Conservation (phyloP, 2,888 invertebrate genomes). For the Girardia tigrina region DNA sequence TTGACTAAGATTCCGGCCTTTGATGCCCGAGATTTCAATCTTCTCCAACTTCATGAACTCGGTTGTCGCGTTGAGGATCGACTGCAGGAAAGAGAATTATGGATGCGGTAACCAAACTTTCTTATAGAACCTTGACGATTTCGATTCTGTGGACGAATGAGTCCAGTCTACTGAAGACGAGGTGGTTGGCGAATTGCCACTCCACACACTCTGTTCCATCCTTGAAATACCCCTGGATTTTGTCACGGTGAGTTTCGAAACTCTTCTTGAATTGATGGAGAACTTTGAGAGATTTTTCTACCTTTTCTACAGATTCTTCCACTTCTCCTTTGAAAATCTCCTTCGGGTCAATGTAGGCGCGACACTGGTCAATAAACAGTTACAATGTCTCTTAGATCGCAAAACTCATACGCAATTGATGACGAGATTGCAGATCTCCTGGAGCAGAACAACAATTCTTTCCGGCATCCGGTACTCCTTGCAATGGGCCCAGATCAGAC, state of each 20-base stretch:
- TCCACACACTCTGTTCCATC: slow-evolving; percentile 41
- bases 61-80: slow-evolving; percentile 76
- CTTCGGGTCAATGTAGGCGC: slow-evolving; percentile 72
- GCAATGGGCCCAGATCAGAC: slow-evolving; percentile 76
- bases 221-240: slow-evolving; percentile 48
- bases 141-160: slow-evolving; percentile 47
- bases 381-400: background rate
- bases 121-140: slow-evolving; percentile 48
- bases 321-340: slow-evolving; percentile 85
- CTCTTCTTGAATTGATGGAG: slow-evolving; percentile 44
- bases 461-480: slow-evolving; percentile 72
- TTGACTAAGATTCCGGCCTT: slow-evolving; percentile 49
- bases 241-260: slow-evolving; percentile 47
- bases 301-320: slow-evolving; percentile 74
- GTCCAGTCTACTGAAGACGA: slow-evolving; percentile 50
- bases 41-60: slow-evolving; percentile 87
- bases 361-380: slow-evolving; percentile 56
- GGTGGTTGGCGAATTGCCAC: slow-evolving; percentile 50
- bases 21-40: slow-evolving; percentile 70
- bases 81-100: slow-evolving; percentile 51
- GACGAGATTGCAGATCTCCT: slow-evolving; percentile 75
- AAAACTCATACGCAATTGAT: slow-evolving; percentile 54
- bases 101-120: background rate
- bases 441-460: slow-evolving; percentile 71
- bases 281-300: slow-evolving; percentile 50